Evolutionary conservation across 1,140 invertebrate species (phyloP), one percentile per base, ranked within the genome.

Genomic region (Acromyrmex heyeri): DNA sequence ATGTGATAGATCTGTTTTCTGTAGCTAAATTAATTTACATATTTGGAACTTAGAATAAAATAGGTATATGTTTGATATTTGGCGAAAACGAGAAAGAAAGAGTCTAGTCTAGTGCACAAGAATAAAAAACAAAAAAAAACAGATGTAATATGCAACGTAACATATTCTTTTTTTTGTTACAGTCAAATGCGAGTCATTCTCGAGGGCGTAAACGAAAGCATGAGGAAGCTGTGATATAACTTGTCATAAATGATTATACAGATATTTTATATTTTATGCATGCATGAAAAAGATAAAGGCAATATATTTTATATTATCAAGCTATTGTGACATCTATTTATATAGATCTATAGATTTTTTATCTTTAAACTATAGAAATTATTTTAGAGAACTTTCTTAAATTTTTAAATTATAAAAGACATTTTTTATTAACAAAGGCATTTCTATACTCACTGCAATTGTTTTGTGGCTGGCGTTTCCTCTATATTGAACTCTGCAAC

Each of bases 401-500:
- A 44, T 5, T 38, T 14, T 72, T 73, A 3, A n/a, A n/a, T 34
- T 7, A 27, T 50, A 61, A 44, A 48, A 0, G 16, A 55, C 8
- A 44, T 44, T 50, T 30, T 50, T 30, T 57, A 3, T 64, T n/a
- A 14, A 79, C 10, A 14, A 12, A 14, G 27, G 8, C 72, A 0
- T 53, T n/a, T 64, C 34, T 79, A 4, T 12, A 89, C 94, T 96
- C 96, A 98, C 96, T 96, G 96, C 93, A 98, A 97, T 70, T 96
- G 93, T 30, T 95, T 91, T 7, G 97, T 98, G 24, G 96, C 97
- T 34, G 97, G 96, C 44, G 98, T 98, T 10, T 96, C 92, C 95
- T 98, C 98, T 85, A 99, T 95, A 92, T 99, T 99, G 92, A 99
- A 99, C 95, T 99, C 98, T 1, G 98, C 98, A 8, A 99, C 98